phyloP scores from a whole-genome alignment of 2,888 invertebrate species.

The Stratiomys singularior region DNA sequence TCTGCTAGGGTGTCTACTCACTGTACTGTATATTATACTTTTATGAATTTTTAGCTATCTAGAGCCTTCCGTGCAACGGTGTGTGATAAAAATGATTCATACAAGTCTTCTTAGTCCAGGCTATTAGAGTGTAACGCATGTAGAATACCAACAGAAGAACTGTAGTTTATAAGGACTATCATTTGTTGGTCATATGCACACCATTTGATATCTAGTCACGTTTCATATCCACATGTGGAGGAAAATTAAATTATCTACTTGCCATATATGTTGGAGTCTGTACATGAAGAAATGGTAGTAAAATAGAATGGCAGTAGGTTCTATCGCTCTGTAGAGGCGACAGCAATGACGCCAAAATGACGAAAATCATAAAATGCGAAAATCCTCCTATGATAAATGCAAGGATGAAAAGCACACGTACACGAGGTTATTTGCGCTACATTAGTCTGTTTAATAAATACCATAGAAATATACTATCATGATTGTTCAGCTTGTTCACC shows the following conservation, averaged over 20 bases:
- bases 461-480: too few species aligned
- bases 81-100: constrained; percentile 1
- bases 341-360: not conserved
- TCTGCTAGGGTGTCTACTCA: too few species aligned
- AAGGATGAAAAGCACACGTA: too few species aligned
- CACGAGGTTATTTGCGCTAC: too few species aligned
- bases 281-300: not conserved
- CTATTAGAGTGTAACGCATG: constrained; percentile 4
- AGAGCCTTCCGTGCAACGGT: too few species aligned
- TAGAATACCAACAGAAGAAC: constrained; percentile 28
- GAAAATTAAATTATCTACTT: constrained; percentile 42
- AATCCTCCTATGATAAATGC: constrained; percentile 6
- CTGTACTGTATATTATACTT: too few species aligned
- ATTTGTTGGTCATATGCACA: constrained; percentile 33
- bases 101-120: constrained; percentile 17
- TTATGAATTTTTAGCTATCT: too few species aligned
- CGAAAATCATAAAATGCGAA: constrained; percentile 18
- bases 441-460: too few species aligned
- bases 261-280: not conserved
- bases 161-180: constrained; percentile 13
- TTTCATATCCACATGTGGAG: constrained; percentile 39
- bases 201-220: constrained; percentile 41
- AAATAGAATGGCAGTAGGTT: not conserved
- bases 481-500: too few species aligned
- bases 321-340: not conserved